A percentile compares a stretch with the other conserved stretches of the same genome.
Evolutionary conservation across 2,888 invertebrate genomes (phyloP).

Genomic region (Eristalis intricaria): DNA sequence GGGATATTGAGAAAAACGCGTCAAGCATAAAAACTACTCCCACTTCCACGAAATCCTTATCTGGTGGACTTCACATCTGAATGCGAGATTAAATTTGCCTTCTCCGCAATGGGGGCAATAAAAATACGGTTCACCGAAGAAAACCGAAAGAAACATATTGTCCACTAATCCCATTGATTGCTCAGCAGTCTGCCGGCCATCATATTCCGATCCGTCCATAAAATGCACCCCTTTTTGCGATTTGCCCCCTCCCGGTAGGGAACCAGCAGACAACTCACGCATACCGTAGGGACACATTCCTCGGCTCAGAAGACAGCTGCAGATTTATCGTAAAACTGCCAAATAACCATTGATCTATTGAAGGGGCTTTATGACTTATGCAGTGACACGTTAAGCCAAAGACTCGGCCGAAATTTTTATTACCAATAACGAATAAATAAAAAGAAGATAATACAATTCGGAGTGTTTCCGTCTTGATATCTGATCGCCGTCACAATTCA

Average conservation of each 20-base stretch:
- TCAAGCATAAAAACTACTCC: background rate
- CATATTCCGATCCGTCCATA: slow-evolving; percentile 3
- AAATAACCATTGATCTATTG: slow-evolving; percentile 18
- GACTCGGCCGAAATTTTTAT: slow-evolving; percentile 34
- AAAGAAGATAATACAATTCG: slow-evolving; percentile 35
- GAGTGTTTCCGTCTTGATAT: slow-evolving; percentile 35
- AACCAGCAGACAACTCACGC: background rate
- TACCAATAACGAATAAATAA: slow-evolving; percentile 36
- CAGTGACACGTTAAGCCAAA: slow-evolving; percentile 27
- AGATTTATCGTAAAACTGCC: slow-evolving; percentile 36
- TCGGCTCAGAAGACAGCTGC: background rate
- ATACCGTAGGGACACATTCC: background rate
- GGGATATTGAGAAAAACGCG: background rate
- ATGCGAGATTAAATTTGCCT: background rate
- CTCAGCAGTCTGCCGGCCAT: slow-evolving; percentile 11
- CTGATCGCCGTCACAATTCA: slow-evolving; percentile 39
- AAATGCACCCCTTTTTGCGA: slow-evolving; percentile 16
- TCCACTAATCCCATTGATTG: slow-evolving; percentile 6
- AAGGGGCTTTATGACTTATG: slow-evolving; percentile 32
- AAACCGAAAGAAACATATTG: background rate
- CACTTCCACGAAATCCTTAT: background rate
- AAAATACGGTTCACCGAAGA: background rate
- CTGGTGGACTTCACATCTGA: background rate
- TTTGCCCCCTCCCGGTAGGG: background rate
- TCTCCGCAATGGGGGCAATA: background rate